phyloP scores from a whole-genome alignment of 1,140 invertebrate genomes.

The Cydia pomonella region DNA sequence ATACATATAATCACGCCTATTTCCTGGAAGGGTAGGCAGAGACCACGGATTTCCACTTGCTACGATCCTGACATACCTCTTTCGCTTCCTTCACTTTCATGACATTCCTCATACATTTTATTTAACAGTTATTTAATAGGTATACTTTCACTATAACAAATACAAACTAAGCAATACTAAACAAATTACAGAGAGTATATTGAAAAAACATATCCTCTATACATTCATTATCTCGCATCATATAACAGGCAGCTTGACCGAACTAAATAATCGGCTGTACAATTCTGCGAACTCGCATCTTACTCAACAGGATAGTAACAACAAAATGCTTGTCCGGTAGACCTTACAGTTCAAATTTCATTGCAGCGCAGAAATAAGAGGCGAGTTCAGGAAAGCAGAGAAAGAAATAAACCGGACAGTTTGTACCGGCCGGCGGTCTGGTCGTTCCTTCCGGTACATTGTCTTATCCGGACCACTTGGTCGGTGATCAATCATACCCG shows the following conservation, averaged over 20 bases:
- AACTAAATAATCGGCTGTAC: constrained; percentile 23
- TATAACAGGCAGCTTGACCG: constrained; percentile 7
- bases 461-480: constrained; percentile 56
- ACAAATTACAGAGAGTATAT: constrained; percentile 9
- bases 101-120: too few species aligned
- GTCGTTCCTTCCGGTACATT: constrained; percentile 61
- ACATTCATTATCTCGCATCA: constrained; percentile 30
- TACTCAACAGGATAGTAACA: neutral
- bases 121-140: too few species aligned
- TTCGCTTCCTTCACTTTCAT: too few species aligned
- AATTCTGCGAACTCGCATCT: neutral
- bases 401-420: constrained; percentile 23
- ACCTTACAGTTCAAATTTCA: neutral
- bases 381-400: neutral
- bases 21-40: too few species aligned
- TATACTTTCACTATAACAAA: too few species aligned
- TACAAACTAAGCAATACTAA: neutral
- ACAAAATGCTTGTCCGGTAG: neutral
- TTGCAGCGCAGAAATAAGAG: neutral
- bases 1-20: too few species aligned
- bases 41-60: too few species aligned
- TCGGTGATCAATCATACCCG: constrained; percentile 56
- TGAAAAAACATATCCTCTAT: constrained; percentile 17
- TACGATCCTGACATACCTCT: too few species aligned
- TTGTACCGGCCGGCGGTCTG: constrained; percentile 42